Conservation (phyloP, 1,140 invertebrate species). For the Drosophila melanica region DNA sequence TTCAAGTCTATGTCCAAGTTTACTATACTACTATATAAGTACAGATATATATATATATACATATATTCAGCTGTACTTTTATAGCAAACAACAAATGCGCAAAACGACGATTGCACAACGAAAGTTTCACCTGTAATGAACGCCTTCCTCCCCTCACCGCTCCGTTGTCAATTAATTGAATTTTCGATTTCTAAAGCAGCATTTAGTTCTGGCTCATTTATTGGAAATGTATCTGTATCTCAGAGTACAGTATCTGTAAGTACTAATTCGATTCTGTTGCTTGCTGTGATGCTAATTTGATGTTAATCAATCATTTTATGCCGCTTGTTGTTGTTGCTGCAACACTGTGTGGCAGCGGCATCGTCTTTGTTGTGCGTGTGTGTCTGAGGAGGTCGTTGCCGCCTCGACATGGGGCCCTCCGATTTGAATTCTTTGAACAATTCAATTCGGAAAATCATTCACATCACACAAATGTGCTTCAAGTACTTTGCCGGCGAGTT, state of each 20-base stretch:
- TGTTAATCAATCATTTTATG: constrained; percentile 41
- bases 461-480: constrained; percentile 11
- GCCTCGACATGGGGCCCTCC: constrained; percentile 25
- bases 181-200: constrained; percentile 11
- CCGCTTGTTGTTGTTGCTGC: constrained; percentile 16
- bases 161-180: constrained; percentile 14
- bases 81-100: constrained; percentile 30
- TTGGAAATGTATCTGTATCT: constrained; percentile 25
- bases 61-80: constrained; percentile 1
- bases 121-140: constrained; percentile 32
- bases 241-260: constrained; percentile 2
- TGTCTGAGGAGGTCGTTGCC: constrained; percentile 23
- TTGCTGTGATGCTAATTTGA: constrained; percentile 34
- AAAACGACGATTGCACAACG: constrained; percentile 22
- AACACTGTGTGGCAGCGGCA: constrained; percentile 22
- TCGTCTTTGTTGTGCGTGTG: constrained; percentile 16
- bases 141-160: neutral
- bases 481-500: constrained; percentile 11
- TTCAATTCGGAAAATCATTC: constrained; percentile 28
- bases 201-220: constrained; percentile 33
- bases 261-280: neutral
- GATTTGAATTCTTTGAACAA: constrained; percentile 17
- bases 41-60: neutral
- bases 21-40: neutral
- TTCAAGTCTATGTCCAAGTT: neutral